These are phyloP conservation scores for Drosophila seguyi DNA, from an alignment of 1,140 invertebrate genomes.

Conservation along the genomic window DNA sequence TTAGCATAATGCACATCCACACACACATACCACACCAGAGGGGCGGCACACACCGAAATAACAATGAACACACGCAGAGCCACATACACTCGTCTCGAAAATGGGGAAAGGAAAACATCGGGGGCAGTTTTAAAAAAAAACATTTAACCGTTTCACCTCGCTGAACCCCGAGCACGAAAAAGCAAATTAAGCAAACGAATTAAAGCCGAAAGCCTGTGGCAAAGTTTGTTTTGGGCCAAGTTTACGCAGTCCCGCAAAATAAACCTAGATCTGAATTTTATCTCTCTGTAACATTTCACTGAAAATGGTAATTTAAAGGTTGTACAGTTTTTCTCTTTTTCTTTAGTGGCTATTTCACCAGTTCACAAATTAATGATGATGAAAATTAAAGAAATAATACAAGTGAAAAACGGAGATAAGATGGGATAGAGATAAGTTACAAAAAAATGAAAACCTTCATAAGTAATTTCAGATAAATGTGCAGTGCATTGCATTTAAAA, in stretches of 20 bases:
- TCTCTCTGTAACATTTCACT: slow-evolving; percentile 26
- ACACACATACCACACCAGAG: slow-evolving; percentile 4
- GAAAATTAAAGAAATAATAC: not conserved
- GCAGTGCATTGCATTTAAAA: not conserved
- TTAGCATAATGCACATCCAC: slow-evolving; percentile 41
- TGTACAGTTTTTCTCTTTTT: slow-evolving; percentile 3
- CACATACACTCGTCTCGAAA: not conserved
- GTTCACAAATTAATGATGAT: slow-evolving; percentile 26
- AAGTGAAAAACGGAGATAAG: not conserved
- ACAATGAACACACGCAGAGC: slow-evolving; percentile 57
- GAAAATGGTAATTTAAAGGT: slow-evolving; percentile 23
- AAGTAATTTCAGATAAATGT: not conserved
- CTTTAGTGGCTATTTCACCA: slow-evolving; percentile 2
- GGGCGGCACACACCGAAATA: slow-evolving; percentile 45
- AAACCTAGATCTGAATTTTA: slow-evolving; percentile 29
- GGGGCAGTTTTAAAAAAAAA: slow-evolving; percentile 54
- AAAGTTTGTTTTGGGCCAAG: slow-evolving; percentile 50
- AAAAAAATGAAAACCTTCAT: not conserved
- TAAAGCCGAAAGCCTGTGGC: slow-evolving; percentile 44
- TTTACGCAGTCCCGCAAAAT: slow-evolving; percentile 34
- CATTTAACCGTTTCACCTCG: slow-evolving; percentile 69
- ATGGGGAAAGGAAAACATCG: slow-evolving; percentile 25
- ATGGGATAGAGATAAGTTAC: not conserved
- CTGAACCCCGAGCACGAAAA: slow-evolving; percentile 44
- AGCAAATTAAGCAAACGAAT: slow-evolving; percentile 65